Evolutionary conservation across 2,797 vertebrate species (phyloP), one percentile per base, ranked within the genome.

Genomic region (Clarias platycephalus): DNA sequence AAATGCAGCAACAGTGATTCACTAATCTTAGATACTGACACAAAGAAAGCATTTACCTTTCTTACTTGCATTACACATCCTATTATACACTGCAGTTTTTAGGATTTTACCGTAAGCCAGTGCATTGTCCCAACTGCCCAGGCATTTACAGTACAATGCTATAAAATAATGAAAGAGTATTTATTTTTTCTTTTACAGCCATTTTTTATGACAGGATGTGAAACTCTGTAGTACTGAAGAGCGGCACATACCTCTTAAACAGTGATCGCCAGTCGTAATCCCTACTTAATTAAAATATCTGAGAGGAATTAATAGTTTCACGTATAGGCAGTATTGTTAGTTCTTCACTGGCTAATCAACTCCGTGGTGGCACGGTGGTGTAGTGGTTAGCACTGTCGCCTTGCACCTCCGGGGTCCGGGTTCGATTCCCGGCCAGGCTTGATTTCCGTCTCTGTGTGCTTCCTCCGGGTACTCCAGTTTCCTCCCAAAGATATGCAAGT

Each of bases 201-300:
- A 22, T 37, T 34, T 68, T 40, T 10, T 18, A 34, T 67, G n/a
- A 18, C 63, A 76, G 44, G 16, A 62, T 78, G 34, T 58, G 58
- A 84, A 70, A 58, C 71, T 83, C 55, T 84, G 34, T 37, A 40
- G 34, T 70, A 7, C 64, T 44, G 31, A 70, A 74, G 8, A 40
- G 20, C 22, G 44, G 18, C 37, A 71, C 7, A 10, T 70, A 70
- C 34, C 18, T 70, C 37, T 10, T 37, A 70, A 70, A 24, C 37
- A 67, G 18, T 22, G 10, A 22, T 70, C 8, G 40, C 2, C 13
- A 26, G 34, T 55, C 24, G 8, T 28, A n/a, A 72, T 53, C 8
- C 15, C 5, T 16, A 5, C n/a, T 4, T 74, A 26, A 55, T 28
- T 55, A 55, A 53, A 13, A 72, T 49, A 74, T 74, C 71, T 72